These are phyloP conservation scores for Oreonectes daqikongensis DNA, from an alignment of 2,797 vertebrate genomes.

Conservation along the genomic window DNA sequence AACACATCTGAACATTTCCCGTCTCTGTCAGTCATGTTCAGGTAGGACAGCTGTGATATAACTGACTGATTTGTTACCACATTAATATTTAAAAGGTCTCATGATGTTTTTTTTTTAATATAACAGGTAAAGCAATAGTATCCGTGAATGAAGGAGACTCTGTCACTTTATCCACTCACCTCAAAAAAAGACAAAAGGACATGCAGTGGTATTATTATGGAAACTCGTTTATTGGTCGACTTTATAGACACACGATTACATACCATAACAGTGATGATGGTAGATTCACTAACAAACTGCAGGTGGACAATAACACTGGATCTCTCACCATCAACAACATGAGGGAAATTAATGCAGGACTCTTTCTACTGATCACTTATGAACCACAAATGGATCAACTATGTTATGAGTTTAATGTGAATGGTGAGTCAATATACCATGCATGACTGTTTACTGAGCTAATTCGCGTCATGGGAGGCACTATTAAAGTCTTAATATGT, in stretches of 20 bases:
- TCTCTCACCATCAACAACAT: background rate
- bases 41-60: background rate
- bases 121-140: no score
- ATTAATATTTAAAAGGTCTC: no score
- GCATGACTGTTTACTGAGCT: no score
- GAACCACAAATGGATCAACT: no score
- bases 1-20: background rate
- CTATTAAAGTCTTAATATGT: no score
- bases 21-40: background rate
- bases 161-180: background rate
- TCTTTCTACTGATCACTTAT: background rate
- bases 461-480: no score
- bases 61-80: background rate
- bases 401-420: no score
- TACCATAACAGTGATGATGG: background rate
- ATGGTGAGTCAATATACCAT: no score
- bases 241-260: no score
- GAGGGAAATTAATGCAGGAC: background rate
- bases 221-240: background rate
- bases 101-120: no score
- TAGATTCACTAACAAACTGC: background rate
- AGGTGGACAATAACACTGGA: background rate
- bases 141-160: background rate
- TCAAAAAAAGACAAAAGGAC: background rate
- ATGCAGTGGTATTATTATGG: background rate